These are phyloP conservation scores for Trichacis sp. DNA, from an alignment of 2,888 invertebrate genomes.

Conservation along the genomic window DNA sequence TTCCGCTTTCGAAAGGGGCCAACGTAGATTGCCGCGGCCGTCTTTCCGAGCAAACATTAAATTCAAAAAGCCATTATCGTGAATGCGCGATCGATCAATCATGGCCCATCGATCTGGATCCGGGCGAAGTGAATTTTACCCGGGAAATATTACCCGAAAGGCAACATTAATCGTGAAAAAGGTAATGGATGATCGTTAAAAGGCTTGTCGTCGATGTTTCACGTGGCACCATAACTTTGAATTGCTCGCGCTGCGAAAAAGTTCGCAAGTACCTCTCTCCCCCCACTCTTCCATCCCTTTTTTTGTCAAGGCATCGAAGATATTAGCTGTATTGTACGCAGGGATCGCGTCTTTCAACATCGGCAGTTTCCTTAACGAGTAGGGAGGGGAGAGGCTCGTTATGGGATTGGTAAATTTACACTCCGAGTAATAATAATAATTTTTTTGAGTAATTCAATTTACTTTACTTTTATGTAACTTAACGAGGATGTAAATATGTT, in stretches of 20 bases:
- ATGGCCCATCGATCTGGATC: neutral
- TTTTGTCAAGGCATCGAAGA: neutral
- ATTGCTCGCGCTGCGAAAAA: constrained; percentile 26
- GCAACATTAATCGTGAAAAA: neutral
- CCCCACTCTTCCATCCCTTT: no score
- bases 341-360: constrained; percentile 35
- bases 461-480: no score
- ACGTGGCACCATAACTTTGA: neutral
- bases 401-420: no score
- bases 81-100: constrained; percentile 1
- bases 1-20: neutral
- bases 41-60: neutral
- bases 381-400: neutral
- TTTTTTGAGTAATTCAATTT: no score
- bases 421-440: no score
- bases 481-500: no score
- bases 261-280: neutral
- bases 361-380: constrained; percentile 12
- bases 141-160: neutral
- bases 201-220: neutral
- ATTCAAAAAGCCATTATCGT: neutral
- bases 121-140: neutral
- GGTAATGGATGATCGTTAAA: neutral
- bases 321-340: constrained; percentile 38
- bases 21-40: neutral